Evolutionary conservation across 1,140 invertebrate genomes (phyloP).

Genomic region (Sesamia nonagrioides): DNA sequence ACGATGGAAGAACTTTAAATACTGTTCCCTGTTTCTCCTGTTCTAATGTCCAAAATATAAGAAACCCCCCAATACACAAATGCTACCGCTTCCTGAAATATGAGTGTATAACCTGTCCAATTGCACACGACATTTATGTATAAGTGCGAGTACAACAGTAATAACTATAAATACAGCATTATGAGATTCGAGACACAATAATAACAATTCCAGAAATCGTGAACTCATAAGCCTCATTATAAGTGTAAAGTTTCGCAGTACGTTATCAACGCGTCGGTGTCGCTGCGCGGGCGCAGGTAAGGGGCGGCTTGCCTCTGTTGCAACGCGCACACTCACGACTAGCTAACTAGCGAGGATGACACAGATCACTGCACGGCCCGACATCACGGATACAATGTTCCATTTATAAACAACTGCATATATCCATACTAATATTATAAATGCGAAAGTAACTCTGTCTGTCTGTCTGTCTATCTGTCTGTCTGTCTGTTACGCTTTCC

Average conservation of each 20-base stretch:
- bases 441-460: no score
- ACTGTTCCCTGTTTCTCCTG: no score
- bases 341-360: conserved; percentile 54
- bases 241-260: conserved; percentile 41
- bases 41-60: not conserved
- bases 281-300: conserved; percentile 24
- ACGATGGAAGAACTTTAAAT: no score
- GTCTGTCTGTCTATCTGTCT: no score
- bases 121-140: not conserved
- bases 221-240: conserved; percentile 49
- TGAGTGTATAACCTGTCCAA: not conserved
- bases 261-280: conserved; percentile 34
- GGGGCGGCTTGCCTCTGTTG: conserved; percentile 33
- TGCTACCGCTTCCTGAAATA: not conserved
- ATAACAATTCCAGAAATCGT: conserved; percentile 45
- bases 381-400: conserved; percentile 50
- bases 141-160: not conserved
- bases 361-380: conserved; percentile 53
- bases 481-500: no score
- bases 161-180: conserved; percentile 20
- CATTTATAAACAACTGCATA: conserved; percentile 38
- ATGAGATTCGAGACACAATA: conserved; percentile 27
- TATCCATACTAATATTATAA: no score
- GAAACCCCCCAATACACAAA: not conserved
- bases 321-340: conserved; percentile 51